A percentile compares a stretch with the other conserved stretches of the same genome.
Conservation (phyloP, 1,140 invertebrate species). For the Aphis craccivora region DNA sequence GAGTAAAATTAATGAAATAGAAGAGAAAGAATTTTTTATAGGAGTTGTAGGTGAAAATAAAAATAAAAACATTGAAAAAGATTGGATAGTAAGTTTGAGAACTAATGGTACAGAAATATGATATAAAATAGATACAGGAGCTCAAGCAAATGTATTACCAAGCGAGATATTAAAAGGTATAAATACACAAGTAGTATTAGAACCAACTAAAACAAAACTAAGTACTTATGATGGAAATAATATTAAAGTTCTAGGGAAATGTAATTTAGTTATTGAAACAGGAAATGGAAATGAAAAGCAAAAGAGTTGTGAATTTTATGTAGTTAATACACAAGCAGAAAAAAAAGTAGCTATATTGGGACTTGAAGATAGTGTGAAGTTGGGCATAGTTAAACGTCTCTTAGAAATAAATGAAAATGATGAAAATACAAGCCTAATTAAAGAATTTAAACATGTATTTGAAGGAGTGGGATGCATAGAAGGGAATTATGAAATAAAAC, state of each 20-base stretch:
- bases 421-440: background rate
- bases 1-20: too few relatives aligned
- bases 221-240: background rate
- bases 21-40: background rate
- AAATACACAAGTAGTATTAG: background rate
- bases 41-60: background rate
- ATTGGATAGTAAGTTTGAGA: background rate
- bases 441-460: background rate
- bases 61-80: background rate
- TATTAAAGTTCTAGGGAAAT: constrained; percentile 1
- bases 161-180: too few relatives aligned
- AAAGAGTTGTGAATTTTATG: constrained; percentile 2
- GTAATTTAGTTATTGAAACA: background rate
- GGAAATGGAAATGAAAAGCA: background rate
- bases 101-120: background rate
- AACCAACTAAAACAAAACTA: background rate
- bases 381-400: background rate
- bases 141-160: too few relatives aligned
- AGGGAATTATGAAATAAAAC: background rate
- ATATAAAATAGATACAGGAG: too few relatives aligned
- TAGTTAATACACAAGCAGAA: background rate
- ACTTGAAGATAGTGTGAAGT: background rate
- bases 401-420: constrained; percentile 2
- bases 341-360: too few relatives aligned
- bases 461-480: background rate